Percentiles rank a stretch among this genome's conserved stretches.
These are phyloP conservation scores for Alaudala cheleensis DNA, from an alignment of 2,113 vertebrate species.

Conservation along the genomic window DNA sequence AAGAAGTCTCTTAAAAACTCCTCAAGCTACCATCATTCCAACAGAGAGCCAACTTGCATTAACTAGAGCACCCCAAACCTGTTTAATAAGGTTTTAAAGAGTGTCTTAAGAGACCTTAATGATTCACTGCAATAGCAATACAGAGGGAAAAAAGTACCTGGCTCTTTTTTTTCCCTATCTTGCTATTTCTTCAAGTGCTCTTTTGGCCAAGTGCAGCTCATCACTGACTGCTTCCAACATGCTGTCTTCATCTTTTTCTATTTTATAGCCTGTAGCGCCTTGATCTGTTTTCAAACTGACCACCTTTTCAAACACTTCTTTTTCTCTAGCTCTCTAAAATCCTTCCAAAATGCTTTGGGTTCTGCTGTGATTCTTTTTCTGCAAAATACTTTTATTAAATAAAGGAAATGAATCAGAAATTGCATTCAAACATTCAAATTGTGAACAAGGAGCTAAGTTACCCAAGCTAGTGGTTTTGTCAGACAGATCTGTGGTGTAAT, in stretches of 20 bases:
- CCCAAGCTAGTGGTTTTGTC: neutral
- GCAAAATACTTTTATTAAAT: neutral
- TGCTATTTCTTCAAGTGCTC: constrained; percentile 39
- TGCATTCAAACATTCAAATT: neutral
- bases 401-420: neutral
- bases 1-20: constrained; percentile 52
- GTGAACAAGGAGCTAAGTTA: neutral
- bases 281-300: constrained; percentile 52
- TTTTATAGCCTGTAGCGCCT: constrained; percentile 9
- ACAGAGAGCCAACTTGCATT: constrained; percentile 20
- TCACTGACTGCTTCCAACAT: constrained; percentile 2
- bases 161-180: neutral
- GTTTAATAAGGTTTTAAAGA: constrained; percentile 55
- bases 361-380: constrained; percentile 26
- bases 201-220: constrained; percentile 34
- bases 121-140: constrained; percentile 35
- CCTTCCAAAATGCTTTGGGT: constrained; percentile 34
- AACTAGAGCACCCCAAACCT: neutral
- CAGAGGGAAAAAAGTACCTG: constrained; percentile 37
- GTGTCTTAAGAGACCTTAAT: constrained; percentile 49
- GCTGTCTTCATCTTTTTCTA: neutral
- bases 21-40: constrained; percentile 26
- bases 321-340: constrained; percentile 43
- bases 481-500: neutral
- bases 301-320: constrained; percentile 43